These are phyloP conservation scores for Macropus fuliginosus DNA, from an alignment of 2,797 vertebrate genomes.

Conservation along the genomic window DNA sequence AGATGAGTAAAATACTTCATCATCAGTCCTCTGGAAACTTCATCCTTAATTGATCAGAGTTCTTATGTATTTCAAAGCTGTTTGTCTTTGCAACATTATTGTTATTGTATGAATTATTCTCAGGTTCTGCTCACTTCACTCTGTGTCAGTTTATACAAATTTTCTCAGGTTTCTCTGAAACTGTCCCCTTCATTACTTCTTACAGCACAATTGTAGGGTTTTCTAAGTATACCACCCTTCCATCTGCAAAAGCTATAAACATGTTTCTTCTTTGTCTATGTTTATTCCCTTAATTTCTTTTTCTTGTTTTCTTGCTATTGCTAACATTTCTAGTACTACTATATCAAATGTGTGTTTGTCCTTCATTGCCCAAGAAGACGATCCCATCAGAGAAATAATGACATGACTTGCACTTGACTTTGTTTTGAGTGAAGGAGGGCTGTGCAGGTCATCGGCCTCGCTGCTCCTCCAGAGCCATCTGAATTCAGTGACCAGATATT, in stretches of 20 bases:
- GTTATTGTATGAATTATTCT: not conserved
- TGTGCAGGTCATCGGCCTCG: too few species aligned
- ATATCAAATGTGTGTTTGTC: too few species aligned
- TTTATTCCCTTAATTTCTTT: not conserved
- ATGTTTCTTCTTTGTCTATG: not conserved
- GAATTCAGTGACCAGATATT: too few species aligned
- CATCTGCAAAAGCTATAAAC: not conserved
- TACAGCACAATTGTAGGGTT: not conserved
- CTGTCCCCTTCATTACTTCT: not conserved
- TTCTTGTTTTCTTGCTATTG: not conserved
- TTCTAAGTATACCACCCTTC: not conserved
- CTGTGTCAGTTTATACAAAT: not conserved
- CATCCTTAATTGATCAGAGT: not conserved
- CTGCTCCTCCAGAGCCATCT: too few species aligned
- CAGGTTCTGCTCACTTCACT: not conserved
- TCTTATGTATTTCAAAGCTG: not conserved
- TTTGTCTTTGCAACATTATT: not conserved
- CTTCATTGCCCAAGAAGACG: too few species aligned
- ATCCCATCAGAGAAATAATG: too few species aligned
- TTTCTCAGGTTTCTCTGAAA: not conserved
- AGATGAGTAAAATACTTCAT: not conserved
- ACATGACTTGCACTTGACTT: too few species aligned
- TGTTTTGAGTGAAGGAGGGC: too few species aligned
- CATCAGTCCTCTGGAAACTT: not conserved
- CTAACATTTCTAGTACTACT: not conserved